Evolutionary conservation across 2,113 vertebrate species (phyloP).

Genomic region (Bucco capensis): DNA sequence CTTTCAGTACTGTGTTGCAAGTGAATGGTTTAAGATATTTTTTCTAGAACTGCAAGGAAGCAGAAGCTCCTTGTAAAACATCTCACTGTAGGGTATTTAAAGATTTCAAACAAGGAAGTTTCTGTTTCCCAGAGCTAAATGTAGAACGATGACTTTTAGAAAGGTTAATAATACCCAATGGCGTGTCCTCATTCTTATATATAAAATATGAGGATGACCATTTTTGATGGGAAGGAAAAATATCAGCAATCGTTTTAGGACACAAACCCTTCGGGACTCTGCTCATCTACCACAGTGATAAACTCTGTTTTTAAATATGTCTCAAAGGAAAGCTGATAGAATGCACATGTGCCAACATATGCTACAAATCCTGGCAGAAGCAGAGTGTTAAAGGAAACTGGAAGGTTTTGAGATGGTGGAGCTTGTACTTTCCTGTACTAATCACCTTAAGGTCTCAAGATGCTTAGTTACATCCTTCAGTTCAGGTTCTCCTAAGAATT

Average conservation of each 20-base stretch:
- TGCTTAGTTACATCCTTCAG: background rate
- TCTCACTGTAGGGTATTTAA: conserved; percentile 6
- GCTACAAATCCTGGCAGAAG: background rate
- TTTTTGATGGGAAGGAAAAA: conserved; percentile 6
- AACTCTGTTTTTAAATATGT: background rate
- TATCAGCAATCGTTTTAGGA: background rate
- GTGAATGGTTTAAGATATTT: background rate
- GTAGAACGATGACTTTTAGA: conserved; percentile 48
- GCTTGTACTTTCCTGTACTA: background rate
- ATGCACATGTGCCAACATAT: background rate
- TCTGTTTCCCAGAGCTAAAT: background rate
- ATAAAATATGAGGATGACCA: conserved; percentile 31
- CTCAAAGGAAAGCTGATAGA: background rate
- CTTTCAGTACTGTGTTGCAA: background rate
- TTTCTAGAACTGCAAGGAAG: background rate
- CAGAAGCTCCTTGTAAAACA: background rate
- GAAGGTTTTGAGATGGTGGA: background rate
- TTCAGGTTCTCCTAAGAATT: background rate
- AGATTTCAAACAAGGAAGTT: background rate
- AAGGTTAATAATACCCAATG: conserved; percentile 39
- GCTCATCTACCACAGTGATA: background rate
- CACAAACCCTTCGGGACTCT: background rate
- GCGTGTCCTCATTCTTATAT: background rate
- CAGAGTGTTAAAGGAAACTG: background rate
- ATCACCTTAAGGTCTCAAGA: background rate